Conservation (phyloP, 2,797 vertebrate species). For the Lateolabrax maculatus region DNA sequence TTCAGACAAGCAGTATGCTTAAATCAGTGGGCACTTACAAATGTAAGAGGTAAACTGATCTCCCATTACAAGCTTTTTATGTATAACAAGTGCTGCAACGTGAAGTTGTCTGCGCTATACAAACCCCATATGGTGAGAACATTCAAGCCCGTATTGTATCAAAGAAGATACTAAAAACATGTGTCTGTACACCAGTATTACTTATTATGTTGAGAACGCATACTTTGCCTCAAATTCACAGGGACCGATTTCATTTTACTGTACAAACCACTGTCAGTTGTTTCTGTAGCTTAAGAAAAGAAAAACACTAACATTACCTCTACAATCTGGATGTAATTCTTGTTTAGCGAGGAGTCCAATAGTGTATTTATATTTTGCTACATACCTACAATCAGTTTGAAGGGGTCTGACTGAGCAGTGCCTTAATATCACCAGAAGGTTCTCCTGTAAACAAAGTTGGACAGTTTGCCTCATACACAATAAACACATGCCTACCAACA, state of each 20-base stretch:
- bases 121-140: neutral
- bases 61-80: neutral
- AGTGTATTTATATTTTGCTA: neutral
- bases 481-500: neutral
- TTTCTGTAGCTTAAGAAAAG: neutral
- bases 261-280: no score
- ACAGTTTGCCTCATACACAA: neutral
- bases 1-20: conserved; percentile 2
- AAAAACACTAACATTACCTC: neutral
- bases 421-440: conserved; percentile 36
- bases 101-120: neutral
- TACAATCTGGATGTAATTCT: neutral
- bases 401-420: neutral
- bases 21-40: neutral
- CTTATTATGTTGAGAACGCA: no score
- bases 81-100: neutral
- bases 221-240: conserved; percentile 2
- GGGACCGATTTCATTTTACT: neutral
- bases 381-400: neutral
- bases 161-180: neutral
- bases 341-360: neutral
- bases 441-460: conserved; percentile 27
- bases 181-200: neutral
- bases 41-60: neutral
- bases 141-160: neutral